Percentiles rank a stretch among this genome's conserved stretches.
Evolutionary conservation across 30 jellyfish, hydroid and myxozoan species (phyloP).

Genomic region (Catostylus mosaicus): DNA sequence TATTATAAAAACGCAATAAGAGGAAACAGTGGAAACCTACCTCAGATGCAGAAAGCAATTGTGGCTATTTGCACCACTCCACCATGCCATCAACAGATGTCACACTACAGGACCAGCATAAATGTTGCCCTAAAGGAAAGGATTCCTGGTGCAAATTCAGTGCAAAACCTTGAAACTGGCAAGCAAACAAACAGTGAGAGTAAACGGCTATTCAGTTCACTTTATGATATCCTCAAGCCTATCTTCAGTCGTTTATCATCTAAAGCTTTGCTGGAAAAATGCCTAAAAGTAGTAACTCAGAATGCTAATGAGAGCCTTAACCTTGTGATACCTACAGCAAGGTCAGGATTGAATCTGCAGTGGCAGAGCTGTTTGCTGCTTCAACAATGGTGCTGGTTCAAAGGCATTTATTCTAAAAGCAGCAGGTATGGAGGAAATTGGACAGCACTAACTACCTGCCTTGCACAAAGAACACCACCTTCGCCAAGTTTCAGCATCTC

Average conservation of each 20-base stretch:
- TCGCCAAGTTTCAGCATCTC: constrained; percentile 7
- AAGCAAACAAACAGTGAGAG: background rate
- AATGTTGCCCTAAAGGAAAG: background rate
- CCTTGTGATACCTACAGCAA: too few species aligned
- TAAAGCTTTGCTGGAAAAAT: background rate
- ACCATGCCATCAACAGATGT: background rate
- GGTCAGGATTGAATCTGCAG: too few species aligned
- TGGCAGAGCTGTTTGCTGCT: too few species aligned
- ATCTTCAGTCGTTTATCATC: background rate
- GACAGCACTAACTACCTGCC: background rate
- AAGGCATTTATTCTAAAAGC: too few species aligned
- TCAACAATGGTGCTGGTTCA: too few species aligned
- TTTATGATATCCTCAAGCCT: background rate
- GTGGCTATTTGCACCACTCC: background rate
- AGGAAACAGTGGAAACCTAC: background rate
- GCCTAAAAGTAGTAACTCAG: background rate
- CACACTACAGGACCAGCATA: background rate
- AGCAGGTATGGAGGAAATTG: constrained; percentile 1
- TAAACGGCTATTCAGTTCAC: background rate
- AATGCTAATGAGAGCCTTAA: background rate
- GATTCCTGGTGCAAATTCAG: background rate
- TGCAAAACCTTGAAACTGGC: background rate
- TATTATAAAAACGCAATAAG: background rate
- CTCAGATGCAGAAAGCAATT: background rate
- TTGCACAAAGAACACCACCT: background rate